Evolutionary conservation across 2,888 invertebrate species (phyloP).

Genomic region (Vanessa cardui): DNA sequence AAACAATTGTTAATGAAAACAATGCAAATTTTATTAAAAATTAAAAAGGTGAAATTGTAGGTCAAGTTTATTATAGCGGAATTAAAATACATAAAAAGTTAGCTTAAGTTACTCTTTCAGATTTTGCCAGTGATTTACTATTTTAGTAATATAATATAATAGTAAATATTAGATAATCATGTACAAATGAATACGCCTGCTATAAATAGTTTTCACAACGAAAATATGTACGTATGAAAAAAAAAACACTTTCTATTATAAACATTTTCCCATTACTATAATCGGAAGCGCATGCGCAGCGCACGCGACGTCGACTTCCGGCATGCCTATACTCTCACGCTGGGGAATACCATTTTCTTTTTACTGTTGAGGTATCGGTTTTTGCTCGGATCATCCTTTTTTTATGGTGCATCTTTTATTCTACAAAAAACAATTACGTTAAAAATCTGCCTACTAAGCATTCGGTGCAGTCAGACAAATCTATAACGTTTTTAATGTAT

Average conservation of each 20-base stretch:
- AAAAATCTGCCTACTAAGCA: no score
- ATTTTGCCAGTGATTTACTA: no score
- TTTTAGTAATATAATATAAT: background rate
- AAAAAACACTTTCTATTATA: constrained; percentile 54
- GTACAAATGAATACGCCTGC: background rate
- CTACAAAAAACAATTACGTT: no score
- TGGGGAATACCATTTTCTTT: constrained; percentile 44
- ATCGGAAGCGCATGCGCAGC: constrained; percentile 48
- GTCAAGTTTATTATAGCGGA: background rate
- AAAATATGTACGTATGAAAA: constrained; percentile 5
- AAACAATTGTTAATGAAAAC: background rate
- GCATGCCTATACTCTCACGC: constrained; percentile 60
- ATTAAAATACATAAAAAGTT: no score
- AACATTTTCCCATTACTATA: constrained; percentile 47
- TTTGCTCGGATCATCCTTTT: no score
- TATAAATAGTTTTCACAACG: background rate
- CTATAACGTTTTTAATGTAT: no score
- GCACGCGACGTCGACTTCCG: constrained; percentile 65
- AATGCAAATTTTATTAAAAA: background rate
- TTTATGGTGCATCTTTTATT: no score
- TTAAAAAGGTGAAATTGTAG: background rate
- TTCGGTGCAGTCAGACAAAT: no score
- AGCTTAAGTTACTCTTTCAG: background rate
- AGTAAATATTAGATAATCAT: background rate
- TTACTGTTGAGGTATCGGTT: background rate